A percentile compares a stretch with the other conserved stretches of the same genome.
These are phyloP conservation scores for Globicephala melas DNA, from an alignment of 2,113 vertebrate genomes.

Conservation along the genomic window DNA sequence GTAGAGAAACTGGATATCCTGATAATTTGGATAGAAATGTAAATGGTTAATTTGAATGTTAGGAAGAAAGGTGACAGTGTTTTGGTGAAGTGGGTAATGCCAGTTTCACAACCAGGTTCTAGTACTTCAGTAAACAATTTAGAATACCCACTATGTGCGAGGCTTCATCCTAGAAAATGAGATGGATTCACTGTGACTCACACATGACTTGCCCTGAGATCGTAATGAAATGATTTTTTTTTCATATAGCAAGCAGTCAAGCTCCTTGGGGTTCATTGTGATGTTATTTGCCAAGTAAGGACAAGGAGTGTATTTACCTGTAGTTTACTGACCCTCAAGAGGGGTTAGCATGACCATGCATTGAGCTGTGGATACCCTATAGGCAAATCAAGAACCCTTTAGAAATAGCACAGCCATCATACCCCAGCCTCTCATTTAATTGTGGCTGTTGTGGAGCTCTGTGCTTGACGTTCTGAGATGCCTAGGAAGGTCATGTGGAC, in stretches of 20 bases:
- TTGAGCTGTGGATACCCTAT: not conserved
- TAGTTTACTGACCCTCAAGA: not conserved
- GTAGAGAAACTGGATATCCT: not conserved
- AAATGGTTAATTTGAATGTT: not conserved
- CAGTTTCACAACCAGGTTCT: not conserved
- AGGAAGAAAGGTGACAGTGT: not conserved
- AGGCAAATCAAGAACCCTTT: not conserved
- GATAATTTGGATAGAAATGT: not conserved
- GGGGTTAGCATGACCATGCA: not conserved
- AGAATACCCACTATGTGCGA: not conserved
- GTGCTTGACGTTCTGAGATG: not conserved
- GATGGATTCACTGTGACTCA: not conserved
- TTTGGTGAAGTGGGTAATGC: not conserved
- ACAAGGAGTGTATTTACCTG: not conserved
- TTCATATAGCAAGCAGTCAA: not conserved
- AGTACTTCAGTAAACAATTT: not conserved
- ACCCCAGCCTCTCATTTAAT: not conserved
- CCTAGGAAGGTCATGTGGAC: not conserved
- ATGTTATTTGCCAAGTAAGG: not conserved
- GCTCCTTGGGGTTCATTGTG: not conserved
- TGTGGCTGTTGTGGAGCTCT: not conserved
- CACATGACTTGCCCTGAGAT: not conserved
- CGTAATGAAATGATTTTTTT: not conserved
- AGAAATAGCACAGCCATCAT: not conserved
- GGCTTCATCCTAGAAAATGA: not conserved